phyloP scores from a whole-genome alignment of 2,797 vertebrate genomes.

The Meriones psammophilus region DNA sequence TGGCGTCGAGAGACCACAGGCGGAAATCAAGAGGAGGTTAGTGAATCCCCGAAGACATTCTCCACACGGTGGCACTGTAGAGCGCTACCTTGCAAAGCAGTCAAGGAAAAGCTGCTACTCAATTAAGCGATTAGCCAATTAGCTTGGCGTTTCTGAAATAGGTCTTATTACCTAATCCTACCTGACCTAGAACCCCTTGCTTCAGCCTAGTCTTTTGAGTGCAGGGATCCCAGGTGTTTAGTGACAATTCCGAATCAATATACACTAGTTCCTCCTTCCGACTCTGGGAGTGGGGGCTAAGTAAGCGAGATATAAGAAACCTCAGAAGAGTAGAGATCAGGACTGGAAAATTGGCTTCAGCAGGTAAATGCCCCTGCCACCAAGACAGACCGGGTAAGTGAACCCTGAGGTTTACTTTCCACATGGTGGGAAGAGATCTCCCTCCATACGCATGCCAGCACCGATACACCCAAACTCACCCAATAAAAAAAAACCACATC shows the following conservation, averaged over 20 bases:
- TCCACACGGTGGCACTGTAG: not conserved
- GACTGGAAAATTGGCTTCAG: not conserved
- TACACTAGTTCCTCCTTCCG: not conserved
- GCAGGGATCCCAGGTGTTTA: not conserved
- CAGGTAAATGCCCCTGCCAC: not conserved
- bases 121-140: not conserved
- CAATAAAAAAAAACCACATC: not conserved
- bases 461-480: not conserved
- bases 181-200: too few species aligned
- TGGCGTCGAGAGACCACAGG: constrained; percentile 74
- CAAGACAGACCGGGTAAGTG: not conserved
- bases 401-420: not conserved
- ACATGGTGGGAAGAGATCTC: not conserved
- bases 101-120: not conserved
- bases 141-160: not conserved
- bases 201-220: not conserved
- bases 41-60: too few species aligned
- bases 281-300: not conserved
- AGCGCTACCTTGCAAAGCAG: not conserved
- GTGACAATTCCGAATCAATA: not conserved
- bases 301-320: constrained; percentile 17
- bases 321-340: not conserved
- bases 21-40: not conserved
- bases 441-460: not conserved
- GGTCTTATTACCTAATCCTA: not conserved